Evolutionary conservation across 1,140 invertebrate genomes (phyloP).

Genomic region (Megalopta genalis): DNA sequence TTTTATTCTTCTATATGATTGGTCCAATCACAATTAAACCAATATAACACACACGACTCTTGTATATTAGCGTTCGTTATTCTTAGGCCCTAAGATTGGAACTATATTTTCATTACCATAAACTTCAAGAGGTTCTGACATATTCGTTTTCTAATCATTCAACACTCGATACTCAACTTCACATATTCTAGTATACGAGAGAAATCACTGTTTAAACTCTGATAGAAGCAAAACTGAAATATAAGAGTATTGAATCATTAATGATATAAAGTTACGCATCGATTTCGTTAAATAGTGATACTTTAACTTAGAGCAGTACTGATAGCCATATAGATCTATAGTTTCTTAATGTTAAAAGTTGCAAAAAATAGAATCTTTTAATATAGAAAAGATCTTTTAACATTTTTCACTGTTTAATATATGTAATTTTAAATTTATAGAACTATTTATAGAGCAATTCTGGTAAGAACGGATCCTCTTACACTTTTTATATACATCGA

Average conservation of each 20-base stretch:
- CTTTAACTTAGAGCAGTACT: conserved; percentile 40
- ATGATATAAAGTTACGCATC: conserved; percentile 16
- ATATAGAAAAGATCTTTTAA: conserved; percentile 56
- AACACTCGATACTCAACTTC: not conserved
- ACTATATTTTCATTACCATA: conserved; percentile 15
- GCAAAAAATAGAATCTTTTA: conserved; percentile 54
- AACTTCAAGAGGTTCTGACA: not conserved
- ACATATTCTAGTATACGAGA: conserved; percentile 3
- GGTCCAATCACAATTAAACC: conserved; percentile 56
- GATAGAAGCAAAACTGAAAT: conserved; percentile 12
- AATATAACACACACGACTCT: conserved; percentile 41
- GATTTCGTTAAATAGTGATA: conserved; percentile 34
- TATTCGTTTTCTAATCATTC: not conserved
- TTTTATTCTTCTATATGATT: conserved; percentile 42
- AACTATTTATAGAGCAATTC: conserved; percentile 49
- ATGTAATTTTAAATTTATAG: conserved; percentile 41
- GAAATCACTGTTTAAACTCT: conserved; percentile 5
- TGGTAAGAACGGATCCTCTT: conserved; percentile 27
- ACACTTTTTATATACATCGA: conserved; percentile 45
- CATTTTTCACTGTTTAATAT: conserved; percentile 29
- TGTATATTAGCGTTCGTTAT: conserved; percentile 37
- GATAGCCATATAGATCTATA: conserved; percentile 43
- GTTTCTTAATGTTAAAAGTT: conserved; percentile 46
- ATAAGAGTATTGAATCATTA: conserved; percentile 8
- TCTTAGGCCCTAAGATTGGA: conserved; percentile 38